Evolutionary conservation across 1,140 invertebrate species (phyloP).

Genomic region (Rhopalosiphum padi): DNA sequence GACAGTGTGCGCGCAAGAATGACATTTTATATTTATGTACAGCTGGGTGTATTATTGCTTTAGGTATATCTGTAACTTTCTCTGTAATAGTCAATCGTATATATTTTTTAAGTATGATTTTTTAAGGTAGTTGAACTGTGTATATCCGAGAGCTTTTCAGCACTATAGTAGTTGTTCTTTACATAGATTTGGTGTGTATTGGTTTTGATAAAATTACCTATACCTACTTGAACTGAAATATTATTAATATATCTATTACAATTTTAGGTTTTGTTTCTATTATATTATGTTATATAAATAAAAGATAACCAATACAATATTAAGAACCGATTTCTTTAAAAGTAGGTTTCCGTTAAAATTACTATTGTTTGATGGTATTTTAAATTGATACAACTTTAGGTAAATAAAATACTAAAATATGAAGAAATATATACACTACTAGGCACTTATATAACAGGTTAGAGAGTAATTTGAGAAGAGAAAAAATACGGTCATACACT

Average conservation of each 20-base stretch:
- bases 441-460: too few species aligned
- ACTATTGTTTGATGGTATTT: background rate
- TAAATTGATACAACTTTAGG: background rate
- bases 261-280: background rate
- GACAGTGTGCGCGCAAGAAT: background rate
- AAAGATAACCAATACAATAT: too few species aligned
- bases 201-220: background rate
- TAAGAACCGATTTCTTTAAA: too few species aligned
- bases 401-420: too few species aligned
- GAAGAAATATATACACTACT: too few species aligned
- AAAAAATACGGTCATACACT: too few species aligned
- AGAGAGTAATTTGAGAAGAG: too few species aligned
- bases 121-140: background rate
- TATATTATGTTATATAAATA: too few species aligned
- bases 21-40: background rate
- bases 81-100: background rate
- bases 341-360: background rate
- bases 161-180: background rate
- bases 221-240: too few species aligned
- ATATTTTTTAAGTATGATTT: background rate
- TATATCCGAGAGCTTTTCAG: background rate
- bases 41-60: background rate
- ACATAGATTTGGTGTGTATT: background rate
- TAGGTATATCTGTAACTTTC: background rate
- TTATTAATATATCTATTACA: background rate